Percentiles rank a stretch among this genome's conserved stretches.
Evolutionary conservation across 2,113 vertebrate species (phyloP).

Genomic region (Toxotes chatareus): DNA sequence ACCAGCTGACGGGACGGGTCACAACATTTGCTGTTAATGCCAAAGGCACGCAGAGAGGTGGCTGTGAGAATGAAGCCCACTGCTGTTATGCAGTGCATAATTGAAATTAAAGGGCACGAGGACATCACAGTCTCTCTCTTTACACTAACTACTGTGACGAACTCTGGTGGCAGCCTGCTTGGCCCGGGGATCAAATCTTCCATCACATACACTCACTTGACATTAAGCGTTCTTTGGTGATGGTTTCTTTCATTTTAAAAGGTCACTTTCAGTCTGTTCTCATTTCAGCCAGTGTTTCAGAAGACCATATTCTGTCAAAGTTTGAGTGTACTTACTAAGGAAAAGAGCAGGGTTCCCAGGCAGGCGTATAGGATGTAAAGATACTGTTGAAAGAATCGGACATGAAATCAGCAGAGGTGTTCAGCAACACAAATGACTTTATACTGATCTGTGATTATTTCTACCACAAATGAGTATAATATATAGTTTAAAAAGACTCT

Average conservation of each 20-base stretch:
- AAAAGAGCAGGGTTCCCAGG: constrained; percentile 86
- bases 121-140: constrained; percentile 61
- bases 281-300: not conserved
- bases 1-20: constrained; percentile 63
- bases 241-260: constrained; percentile 46
- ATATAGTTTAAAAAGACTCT: not conserved
- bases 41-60: constrained; percentile 63
- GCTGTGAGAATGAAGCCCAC: constrained; percentile 70
- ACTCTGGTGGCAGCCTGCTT: constrained; percentile 18
- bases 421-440: not conserved
- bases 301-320: constrained; percentile 4
- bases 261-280: constrained; percentile 44
- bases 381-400: constrained; percentile 77
- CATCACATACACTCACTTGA: constrained; percentile 20
- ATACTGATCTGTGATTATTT: not conserved
- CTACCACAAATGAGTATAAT: not conserved
- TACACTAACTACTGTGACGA: constrained; percentile 61
- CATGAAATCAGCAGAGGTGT: constrained; percentile 30
- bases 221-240: constrained; percentile 56
- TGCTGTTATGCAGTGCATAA: constrained; percentile 65
- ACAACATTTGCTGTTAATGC: constrained; percentile 75
- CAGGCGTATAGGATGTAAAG: constrained; percentile 82
- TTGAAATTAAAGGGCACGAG: constrained; percentile 75
- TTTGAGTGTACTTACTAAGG: constrained; percentile 82
- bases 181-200: constrained; percentile 31